Base-by-base conservation (phyloP, 2,797 vertebrate genomes). In the Channa striata region DNA sequence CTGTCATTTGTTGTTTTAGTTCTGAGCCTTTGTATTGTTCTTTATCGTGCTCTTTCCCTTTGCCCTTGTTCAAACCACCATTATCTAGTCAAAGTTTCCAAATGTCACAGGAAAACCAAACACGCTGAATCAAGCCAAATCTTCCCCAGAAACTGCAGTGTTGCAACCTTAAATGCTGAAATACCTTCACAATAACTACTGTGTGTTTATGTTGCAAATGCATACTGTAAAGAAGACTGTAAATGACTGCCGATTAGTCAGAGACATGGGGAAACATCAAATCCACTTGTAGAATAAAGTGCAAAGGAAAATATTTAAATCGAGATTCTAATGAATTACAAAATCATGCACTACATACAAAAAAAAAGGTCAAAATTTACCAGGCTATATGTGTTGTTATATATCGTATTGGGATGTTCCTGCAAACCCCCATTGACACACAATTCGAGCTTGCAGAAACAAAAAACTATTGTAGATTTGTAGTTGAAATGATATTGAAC, bases 91-190 rank as follows among this genome's bases (percentile, higher is more conserved):
- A 44, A 37, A 66, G 51, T 68, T 65, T 72, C 52, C 19, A 82
- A 79, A 81, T 82, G 57, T 74, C 66, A 73, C 20, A 49, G 59
- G 43, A 63, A 80, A 77, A 52, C 19, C 34, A 23, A 78, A 77
- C 87, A 71, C 66, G 82, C 81, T 59, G 42, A 70, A 75, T 73
- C 78, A 77, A 57, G 81, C 67, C 72, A 23, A 74, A 81, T 67
- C 72, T 47, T 14, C 44, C 36, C 69, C 52, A 48, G 54, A 40
- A 20, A 58, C 54, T 39, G 11, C 46, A 9, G 30, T 71, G 67
- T 47, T 51, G 47, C 70, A 72, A 78, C 42, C 25, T 48, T 40
- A 57, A 54, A 72, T 51, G n/a, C n/a, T 61, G 39, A 72, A 64
- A 54, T 21, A n/a, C 21, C 11, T 12, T 34, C 17, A 17, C 46